Evolutionary conservation across 1,140 invertebrate species (phyloP), one percentile per base, ranked within the genome.

Genomic region (Rhyzopertha dominica): DNA sequence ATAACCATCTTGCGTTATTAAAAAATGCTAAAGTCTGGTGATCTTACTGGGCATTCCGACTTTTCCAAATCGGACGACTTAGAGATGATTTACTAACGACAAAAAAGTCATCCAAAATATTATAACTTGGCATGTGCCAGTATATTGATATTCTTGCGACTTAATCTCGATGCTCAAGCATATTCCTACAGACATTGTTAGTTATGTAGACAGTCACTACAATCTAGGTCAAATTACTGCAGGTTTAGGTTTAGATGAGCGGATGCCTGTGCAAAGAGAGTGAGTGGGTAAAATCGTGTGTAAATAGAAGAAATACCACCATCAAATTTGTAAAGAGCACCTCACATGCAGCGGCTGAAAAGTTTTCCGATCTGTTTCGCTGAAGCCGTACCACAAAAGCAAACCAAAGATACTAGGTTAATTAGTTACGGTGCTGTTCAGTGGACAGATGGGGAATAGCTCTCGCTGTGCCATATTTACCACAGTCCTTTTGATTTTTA

Each of bases 161-260:
- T n/a, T n/a, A n/a, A 39, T 58, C 47, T 49, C 47, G 47, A 47
- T 51, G 51, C 56, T 57, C 56, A 61, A 62, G 63, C n/a, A n/a
- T 63, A 62, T 63, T 65, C 58, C 55, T 62, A 61, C 57, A 45
- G 54, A 53, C 39, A 45, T 52, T 45, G 42, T 26, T 40, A 26
- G 10, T 18, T 44, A 51, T 50, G 53, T 51, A 53, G 48, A 40
- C 49, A 64, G 62, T 63, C 59, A 63, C 52, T 60, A 59, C 49
- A 50, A 58, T 57, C 32, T 63, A 63, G 59, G 55, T 56, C 53
- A 63, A 62, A 56, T 64, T 61, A 59, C 24, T 43, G 8, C 52
- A 57, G 49, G 48, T 59, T 52, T 59, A 59, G 55, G 55, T 47
- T 51, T 50, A 50, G 47, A 35, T 53, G 46, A 48, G 47, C 31